Evolutionary conservation across 2,113 vertebrate species (phyloP).

Genomic region (Probosciger aterrimus): DNA sequence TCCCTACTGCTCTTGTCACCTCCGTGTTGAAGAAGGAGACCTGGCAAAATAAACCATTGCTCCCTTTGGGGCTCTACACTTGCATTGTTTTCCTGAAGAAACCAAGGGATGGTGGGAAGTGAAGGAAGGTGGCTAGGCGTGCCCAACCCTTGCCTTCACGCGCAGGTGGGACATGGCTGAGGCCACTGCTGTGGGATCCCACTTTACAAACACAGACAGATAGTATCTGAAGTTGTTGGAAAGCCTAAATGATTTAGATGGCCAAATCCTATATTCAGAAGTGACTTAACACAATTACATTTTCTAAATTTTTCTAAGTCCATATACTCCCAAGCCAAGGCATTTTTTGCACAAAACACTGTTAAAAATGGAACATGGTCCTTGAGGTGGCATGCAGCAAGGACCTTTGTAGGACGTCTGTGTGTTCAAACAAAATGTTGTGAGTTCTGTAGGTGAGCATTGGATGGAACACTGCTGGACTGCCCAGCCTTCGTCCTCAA

Average conservation of each 20-base stretch:
- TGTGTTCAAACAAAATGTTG: background rate
- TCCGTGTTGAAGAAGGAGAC: background rate
- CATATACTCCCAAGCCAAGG: background rate
- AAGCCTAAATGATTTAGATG: background rate
- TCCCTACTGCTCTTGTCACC: background rate
- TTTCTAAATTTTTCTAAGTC: background rate
- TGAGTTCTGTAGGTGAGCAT: rapidly evolving
- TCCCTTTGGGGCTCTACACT: background rate
- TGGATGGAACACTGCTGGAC: background rate
- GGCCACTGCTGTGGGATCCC: background rate
- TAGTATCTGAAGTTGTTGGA: background rate
- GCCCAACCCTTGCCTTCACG: background rate
- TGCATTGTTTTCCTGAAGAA: background rate
- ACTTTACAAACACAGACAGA: background rate
- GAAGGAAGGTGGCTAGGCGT: background rate
- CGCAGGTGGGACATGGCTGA: background rate
- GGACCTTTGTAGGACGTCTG: background rate
- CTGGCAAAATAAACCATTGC: background rate
- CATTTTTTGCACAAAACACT: background rate
- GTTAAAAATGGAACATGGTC: background rate
- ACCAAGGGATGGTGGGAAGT: background rate
- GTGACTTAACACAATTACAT: background rate
- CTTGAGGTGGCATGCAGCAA: background rate
- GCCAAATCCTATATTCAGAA: background rate
- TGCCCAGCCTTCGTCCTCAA: background rate